Base-by-base conservation (phyloP, 2,888 invertebrate species). In the Spodoptera picta region DNA sequence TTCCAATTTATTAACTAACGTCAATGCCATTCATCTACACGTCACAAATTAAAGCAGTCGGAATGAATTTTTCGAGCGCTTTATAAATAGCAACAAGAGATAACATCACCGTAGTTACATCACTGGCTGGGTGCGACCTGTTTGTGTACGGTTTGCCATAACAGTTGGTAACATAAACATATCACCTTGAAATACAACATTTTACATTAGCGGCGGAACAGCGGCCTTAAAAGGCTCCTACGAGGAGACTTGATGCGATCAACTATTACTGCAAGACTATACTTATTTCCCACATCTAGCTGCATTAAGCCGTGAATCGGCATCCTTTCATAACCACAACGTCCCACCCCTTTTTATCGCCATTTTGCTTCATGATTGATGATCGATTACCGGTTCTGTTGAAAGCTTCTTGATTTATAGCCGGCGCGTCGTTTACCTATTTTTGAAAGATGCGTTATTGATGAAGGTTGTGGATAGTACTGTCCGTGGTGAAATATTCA, bases 311-410 rank as follows among this genome's bases (percentile, higher is more conserved):
- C 66, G 65, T 77, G 68, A 63, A 70, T 77, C 77, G 65, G 65
- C 69, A 66, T 69, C 72, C 65, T 79, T 75, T 76, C 67, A 72
- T 73, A 78, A 70, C 68, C 67, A 71, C 65, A 80, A 61, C 74
- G 69, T 74, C 74, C 72, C 73, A 68, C 77, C 72, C 76, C 83
- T 83, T 83, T 85, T 82, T 75, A 83, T 80, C 81, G 81, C 84
- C 75, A 77, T 85, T 87, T 86, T 83, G 83, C 81, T 79, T 75
- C 79, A 83, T 92, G 92, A 92, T 91, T 90, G 91, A 93, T 92
- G 90, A 83, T 68, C 80, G 79, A 81, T 84, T 84, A 86, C 90
- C 90, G 90, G 86, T 87, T 83, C 72, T 58, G 83, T 79, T 86
- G 81, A 85, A 89, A 87, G 86, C 69, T 67, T 65, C 83, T 78